Evolutionary conservation across 2,888 invertebrate genomes (phyloP).

Genomic region (Leptopilina myrica): DNA sequence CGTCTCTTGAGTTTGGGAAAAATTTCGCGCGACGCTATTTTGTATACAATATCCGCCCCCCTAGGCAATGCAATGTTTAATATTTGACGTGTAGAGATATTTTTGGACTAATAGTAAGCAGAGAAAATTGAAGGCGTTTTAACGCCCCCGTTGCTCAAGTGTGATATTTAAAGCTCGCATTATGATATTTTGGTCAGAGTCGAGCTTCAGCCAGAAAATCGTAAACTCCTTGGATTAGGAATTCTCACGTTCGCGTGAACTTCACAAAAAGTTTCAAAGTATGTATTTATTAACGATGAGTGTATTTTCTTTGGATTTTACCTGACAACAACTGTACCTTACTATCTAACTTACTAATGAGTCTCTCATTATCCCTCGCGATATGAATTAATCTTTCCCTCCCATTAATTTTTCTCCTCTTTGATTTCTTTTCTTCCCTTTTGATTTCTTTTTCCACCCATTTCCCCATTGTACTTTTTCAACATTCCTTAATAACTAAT

Average conservation of each 20-base stretch:
- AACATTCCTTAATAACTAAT: neutral
- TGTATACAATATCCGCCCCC: neutral
- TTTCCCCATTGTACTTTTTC: conserved; percentile 18
- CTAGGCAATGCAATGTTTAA: conserved; percentile 35
- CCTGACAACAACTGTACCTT: conserved; percentile 34
- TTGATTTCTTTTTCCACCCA: neutral
- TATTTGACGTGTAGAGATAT: conserved; percentile 45
- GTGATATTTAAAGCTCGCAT: neutral
- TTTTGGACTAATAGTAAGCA: conserved; percentile 49
- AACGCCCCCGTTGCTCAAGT: conserved; percentile 18
- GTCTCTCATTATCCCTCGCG: neutral
- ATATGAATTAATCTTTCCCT: conserved; percentile 18
- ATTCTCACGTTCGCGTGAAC: conserved; percentile 11
- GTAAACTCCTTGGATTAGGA: conserved; percentile 3
- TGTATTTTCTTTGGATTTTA: conserved; percentile 34
- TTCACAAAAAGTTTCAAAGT: neutral
- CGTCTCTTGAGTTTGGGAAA: neutral
- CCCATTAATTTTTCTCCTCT: too few relatives aligned
- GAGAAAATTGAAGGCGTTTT: conserved; percentile 49
- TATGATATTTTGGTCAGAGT: conserved; percentile 17
- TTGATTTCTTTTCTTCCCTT: too few relatives aligned
- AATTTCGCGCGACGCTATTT: neutral
- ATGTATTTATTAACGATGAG: conserved; percentile 9
- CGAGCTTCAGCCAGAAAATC: conserved; percentile 22
- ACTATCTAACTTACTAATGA: conserved; percentile 22